Evolutionary conservation across 2,797 vertebrate genomes (phyloP), one percentile per base, ranked within the genome.

Genomic region (Notamacropus eugenii): DNA sequence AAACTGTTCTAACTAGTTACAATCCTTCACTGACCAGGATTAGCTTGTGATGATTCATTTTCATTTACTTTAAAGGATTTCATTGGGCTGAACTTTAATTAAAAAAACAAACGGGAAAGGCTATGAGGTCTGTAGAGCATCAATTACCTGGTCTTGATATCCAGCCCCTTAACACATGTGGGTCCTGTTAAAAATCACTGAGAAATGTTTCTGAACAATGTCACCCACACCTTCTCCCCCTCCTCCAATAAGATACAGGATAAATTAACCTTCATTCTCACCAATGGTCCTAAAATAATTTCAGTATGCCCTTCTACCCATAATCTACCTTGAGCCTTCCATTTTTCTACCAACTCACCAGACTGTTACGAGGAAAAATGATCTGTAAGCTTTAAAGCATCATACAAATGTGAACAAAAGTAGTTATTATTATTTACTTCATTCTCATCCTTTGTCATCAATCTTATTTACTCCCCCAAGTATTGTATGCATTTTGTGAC

Each of bases 171-270:
- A 93, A 94, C 96, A 98, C 98, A 98, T 98, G 97, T 98, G 98
- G 96, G 98, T 99, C 98, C 98, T 96, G 97, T 98, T 98, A 98
- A 98, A 87, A 98, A 95, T 95, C 97, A 97, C 87, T 90, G 95
- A 97, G 98, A 98, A 97, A 97, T 62, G 93, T 95, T 98, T 98
- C 98, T 98, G 98, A 98, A 97, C 93, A 98, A 98, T 96, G 93
- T 98, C 98, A 98, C 97, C 97, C 98, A 98, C 98, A 98, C 97
- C 54, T 98, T 97, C 97, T 98, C 97, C 98, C 96, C 54, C 98
- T 97, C 97, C 98, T 97, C 98, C 97, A 95, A 96, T 96, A 92
- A 98, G 96, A 92, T 94, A 98, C 97, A 98, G 96, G 96, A 98
- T 97, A 97, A 98, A 98, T 98, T 98, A 97, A 97, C 96, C 96